These are phyloP conservation scores for Paramisgurnus dabryanus DNA, from an alignment of 2,113 vertebrate genomes.

Conservation along the genomic window DNA sequence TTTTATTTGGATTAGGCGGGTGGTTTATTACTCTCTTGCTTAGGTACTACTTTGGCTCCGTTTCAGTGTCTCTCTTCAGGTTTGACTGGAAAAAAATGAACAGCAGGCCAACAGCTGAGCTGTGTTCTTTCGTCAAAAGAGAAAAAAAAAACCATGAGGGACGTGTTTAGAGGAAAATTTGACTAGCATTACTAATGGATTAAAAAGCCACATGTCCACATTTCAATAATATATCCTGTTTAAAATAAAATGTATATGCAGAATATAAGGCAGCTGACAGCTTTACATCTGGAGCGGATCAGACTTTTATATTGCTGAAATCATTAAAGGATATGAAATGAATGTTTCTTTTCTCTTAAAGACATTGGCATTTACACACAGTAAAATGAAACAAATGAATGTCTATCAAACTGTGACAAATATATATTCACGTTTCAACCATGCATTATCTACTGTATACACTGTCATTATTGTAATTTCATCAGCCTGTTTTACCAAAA, in stretches of 20 bases:
- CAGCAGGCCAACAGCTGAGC: slow-evolving; percentile 19
- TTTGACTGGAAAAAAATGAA: slow-evolving; percentile 25
- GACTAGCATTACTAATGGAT: slow-evolving; percentile 49
- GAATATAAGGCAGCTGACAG: slow-evolving; percentile 29
- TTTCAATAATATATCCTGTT: slow-evolving; percentile 40
- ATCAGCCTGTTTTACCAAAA: neutral
- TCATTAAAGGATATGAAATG: neutral
- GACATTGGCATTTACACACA: no score
- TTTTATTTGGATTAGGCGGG: slow-evolving; percentile 4
- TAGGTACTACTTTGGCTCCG: slow-evolving; percentile 26
- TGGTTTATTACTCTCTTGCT: slow-evolving; percentile 22
- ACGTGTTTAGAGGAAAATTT: slow-evolving; percentile 5
- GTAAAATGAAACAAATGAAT: no score
- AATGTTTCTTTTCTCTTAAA: no score
- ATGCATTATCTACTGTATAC: neutral
- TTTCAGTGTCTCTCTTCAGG: slow-evolving; percentile 20
- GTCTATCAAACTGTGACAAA: no score
- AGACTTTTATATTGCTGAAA: neutral
- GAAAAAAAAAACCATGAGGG: slow-evolving; percentile 8
- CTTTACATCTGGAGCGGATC: neutral
- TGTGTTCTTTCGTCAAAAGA: slow-evolving; percentile 37
- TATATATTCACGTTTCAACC: neutral
- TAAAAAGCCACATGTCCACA: slow-evolving; percentile 36
- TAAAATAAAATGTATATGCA: slow-evolving; percentile 39
- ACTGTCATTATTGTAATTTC: slow-evolving; percentile 25